A percentile compares a stretch with the other conserved stretches of the same genome.
These are phyloP conservation scores for Salvelinus fontinalis DNA, from an alignment of 2,113 vertebrate genomes.

Conservation along the genomic window DNA sequence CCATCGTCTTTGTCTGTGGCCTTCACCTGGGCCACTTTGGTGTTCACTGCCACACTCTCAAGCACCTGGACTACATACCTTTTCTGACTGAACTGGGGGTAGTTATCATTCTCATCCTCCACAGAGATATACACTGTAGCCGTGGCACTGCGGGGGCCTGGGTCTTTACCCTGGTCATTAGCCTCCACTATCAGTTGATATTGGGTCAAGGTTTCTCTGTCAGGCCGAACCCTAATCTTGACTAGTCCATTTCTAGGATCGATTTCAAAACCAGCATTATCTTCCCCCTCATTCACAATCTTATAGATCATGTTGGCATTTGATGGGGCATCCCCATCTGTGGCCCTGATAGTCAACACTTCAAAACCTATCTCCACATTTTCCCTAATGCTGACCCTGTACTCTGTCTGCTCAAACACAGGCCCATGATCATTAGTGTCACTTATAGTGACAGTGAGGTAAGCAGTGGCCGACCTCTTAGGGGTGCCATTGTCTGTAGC, in stretches of 20 bases:
- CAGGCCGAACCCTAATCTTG: slow-evolving; percentile 74
- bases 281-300: slow-evolving; percentile 68
- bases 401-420: slow-evolving; percentile 83
- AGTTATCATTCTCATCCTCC: slow-evolving; percentile 89
- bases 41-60: slow-evolving; percentile 78
- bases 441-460: slow-evolving; percentile 83
- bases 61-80: slow-evolving; percentile 83
- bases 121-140: slow-evolving; percentile 82
- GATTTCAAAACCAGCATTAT: slow-evolving; percentile 78
- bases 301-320: slow-evolving; percentile 88
- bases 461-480: slow-evolving; percentile 75
- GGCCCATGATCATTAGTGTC: slow-evolving; percentile 87
- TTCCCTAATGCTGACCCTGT: slow-evolving; percentile 82
- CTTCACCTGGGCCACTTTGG: slow-evolving; percentile 79
- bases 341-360: slow-evolving; percentile 85
- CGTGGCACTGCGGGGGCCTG: slow-evolving; percentile 79
- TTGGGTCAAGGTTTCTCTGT: slow-evolving; percentile 77
- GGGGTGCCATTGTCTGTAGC: slow-evolving; percentile 78
- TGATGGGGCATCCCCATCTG: slow-evolving; percentile 82
- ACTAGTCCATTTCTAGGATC: slow-evolving; percentile 82
- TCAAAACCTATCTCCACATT: slow-evolving; percentile 87
- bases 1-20: slow-evolving; percentile 83
- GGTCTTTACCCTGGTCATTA: slow-evolving; percentile 85
- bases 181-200: slow-evolving; percentile 85
- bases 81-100: slow-evolving; percentile 86